Conservation (phyloP, 2,797 vertebrate genomes). For the Sebastiscus albofasciatus region DNA sequence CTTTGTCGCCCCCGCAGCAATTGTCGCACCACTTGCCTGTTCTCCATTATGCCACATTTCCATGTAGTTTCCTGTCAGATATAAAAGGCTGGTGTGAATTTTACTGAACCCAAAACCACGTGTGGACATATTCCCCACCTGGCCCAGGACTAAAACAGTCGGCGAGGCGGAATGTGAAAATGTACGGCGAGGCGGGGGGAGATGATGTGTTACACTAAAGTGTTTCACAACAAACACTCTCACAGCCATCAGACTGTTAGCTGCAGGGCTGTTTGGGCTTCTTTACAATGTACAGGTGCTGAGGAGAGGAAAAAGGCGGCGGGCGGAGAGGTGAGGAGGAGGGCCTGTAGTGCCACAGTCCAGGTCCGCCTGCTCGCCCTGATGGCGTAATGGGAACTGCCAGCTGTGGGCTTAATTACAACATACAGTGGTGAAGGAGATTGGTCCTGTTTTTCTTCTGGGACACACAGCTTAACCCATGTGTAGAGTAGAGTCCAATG, state of each 20-base stretch:
- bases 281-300: conserved; percentile 85
- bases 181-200: conserved; percentile 38
- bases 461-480: conserved; percentile 72
- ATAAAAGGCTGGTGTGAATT: conserved; percentile 81
- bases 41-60: conserved; percentile 75
- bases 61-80: conserved; percentile 76
- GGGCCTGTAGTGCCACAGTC: conserved; percentile 71
- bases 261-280: conserved; percentile 62
- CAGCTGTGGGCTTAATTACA: conserved; percentile 85
- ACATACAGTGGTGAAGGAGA: conserved; percentile 68
- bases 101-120: conserved; percentile 80
- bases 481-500: conserved; percentile 81
- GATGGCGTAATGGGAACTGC: conserved; percentile 85
- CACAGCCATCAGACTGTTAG: conserved; percentile 58
- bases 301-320: conserved; percentile 52
- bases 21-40: conserved; percentile 67
- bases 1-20: conserved; percentile 54
- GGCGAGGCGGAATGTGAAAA: conserved; percentile 60
- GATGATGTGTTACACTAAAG: conserved; percentile 76
- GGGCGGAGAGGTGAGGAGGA: conserved; percentile 61
- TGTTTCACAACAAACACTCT: conserved; percentile 79
- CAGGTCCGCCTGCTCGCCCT: conserved; percentile 62
- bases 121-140: conserved; percentile 74
- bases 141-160: conserved; percentile 47
- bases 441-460: conserved; percentile 82